Base-by-base conservation (phyloP, 2,888 invertebrate species). In the Stomorhina lunata region DNA sequence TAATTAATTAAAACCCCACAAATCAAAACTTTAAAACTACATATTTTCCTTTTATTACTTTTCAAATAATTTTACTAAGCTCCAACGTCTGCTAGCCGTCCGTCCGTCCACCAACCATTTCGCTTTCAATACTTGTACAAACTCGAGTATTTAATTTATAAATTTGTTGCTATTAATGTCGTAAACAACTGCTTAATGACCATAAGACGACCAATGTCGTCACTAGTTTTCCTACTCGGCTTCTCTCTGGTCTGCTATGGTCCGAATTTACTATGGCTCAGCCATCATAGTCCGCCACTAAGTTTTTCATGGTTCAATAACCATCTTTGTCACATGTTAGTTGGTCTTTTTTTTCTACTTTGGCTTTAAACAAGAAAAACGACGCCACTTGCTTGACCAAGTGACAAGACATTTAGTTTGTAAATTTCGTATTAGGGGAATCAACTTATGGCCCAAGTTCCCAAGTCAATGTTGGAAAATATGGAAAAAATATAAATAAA, bases 261-360 rank as follows among this genome's bases (percentile, higher is more conserved):
- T 32, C 29, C 40, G 48, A 48, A 59, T 37, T 50, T 7, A 50
- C 61, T 61, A 61, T 63, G 77, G 40, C 69, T 6, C n/a, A 12
- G 37, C 0, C 10, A 37, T 2, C 15, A 43, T n/a, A n/a, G n/a
- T n/a, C 81, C 66, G 76, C 72, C 71, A 66, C 17, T 22, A 61
- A 65, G 45, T 40, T 78, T 71, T 75, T 22, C 71, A 75, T 71
- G 65, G 82, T 82, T 82, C 82, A 82, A 82, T 82, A 82, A 82
- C 82, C 82, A 79, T 32, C 9, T 57, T 59, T 63, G 29, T 25
- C 6, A 17, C 2, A 59, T 53, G 34, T 61, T n/a, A 48, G n/a
- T 12, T 61, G 43, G 9, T n/a, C n/a, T n/a, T n/a, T n/a, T n/a
- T n/a, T n/a, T n/a, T n/a, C n/a, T n/a, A n/a, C n/a, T n/a, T n/a